Base-by-base conservation (phyloP, 2,888 invertebrate species). In the Nephrocerus scutellatus region DNA sequence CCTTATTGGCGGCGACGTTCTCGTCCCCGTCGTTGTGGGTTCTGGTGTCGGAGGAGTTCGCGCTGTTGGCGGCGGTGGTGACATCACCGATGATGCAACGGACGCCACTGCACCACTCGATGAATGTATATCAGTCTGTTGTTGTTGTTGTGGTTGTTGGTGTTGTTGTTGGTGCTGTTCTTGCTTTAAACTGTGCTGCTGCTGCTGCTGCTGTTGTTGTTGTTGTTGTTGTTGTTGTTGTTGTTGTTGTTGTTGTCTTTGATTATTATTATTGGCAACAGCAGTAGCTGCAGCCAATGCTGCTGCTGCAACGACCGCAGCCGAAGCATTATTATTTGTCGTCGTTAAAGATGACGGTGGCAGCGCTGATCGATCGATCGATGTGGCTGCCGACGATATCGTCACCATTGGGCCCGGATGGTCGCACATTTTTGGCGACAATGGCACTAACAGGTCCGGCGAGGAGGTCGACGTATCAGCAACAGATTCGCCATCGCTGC, bases 401-500 rank as follows among this genome's bases (percentile, higher is more conserved):
- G 54, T 47, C 47, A 58, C 51, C 44, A 52, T 44, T 39, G 53
- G 48, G 42, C 53, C 46, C 31, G 47, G 39, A 44, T 57, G 71
- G 64, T 56, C 76, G 63, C 79, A 77, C 75, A 80, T 79, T 72
- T 81, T 81, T 67, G 87, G 87, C 66, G 88, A 88, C 69, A 83
- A 78, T 66, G 87, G 86, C 69, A 83, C 82, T 61, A 77, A 73
- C 57, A 84, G 78, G 74, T 89, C 89, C 70, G 88, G 88, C 66
- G 89, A 90, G 68, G 89, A 88, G 68, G 88, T 88, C 70, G 86
- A 88, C 68, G 89, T 88, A 73, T 90, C 90, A 69, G 88, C 88
- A 73, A 88, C 84, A 69, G 88, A 89, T 76, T 89, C 90, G 82
- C 90, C 91, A 82, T 91, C 91, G 73, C 89, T 89, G 73, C 89